Evolutionary conservation across 2,888 invertebrate genomes (phyloP).

Genomic region (Hypolimnas misippus): DNA sequence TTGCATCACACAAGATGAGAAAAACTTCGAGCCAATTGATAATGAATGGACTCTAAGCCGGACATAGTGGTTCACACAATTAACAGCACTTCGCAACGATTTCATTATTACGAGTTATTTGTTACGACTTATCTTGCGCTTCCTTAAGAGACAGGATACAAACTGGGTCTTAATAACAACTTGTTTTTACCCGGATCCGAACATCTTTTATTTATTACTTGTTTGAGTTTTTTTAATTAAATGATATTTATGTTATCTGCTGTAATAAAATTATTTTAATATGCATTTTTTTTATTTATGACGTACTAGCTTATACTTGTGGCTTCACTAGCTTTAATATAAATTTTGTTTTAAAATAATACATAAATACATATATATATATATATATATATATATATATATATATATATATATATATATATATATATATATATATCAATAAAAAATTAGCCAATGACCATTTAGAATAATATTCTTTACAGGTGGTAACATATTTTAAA

Average conservation of each 20-base stretch:
- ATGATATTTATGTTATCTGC: neutral
- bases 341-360: too few relatives aligned
- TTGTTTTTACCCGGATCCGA: slow-evolving; percentile 38
- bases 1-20: slow-evolving; percentile 72
- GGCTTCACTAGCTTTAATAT: too few relatives aligned
- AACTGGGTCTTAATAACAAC: slow-evolving; percentile 50
- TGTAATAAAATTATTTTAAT: too few relatives aligned
- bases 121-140: slow-evolving; percentile 49
- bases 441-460: too few relatives aligned
- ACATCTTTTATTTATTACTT: slow-evolving; percentile 9
- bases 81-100: slow-evolving; percentile 45
- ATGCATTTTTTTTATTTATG: too few relatives aligned
- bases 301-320: too few relatives aligned
- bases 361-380: too few relatives aligned
- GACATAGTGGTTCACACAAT: slow-evolving; percentile 76
- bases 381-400: too few relatives aligned
- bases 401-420: too few relatives aligned
- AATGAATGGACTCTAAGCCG: slow-evolving; percentile 76
- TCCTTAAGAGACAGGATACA: slow-evolving; percentile 67
- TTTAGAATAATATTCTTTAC: too few relatives aligned
- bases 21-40: slow-evolving; percentile 70
- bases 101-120: slow-evolving; percentile 27
- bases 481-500: too few relatives aligned
- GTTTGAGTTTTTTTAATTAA: neutral
- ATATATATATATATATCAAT: too few relatives aligned